Evolutionary conservation across 2,888 invertebrate species (phyloP).

Genomic region (Ypsolopha sequella): DNA sequence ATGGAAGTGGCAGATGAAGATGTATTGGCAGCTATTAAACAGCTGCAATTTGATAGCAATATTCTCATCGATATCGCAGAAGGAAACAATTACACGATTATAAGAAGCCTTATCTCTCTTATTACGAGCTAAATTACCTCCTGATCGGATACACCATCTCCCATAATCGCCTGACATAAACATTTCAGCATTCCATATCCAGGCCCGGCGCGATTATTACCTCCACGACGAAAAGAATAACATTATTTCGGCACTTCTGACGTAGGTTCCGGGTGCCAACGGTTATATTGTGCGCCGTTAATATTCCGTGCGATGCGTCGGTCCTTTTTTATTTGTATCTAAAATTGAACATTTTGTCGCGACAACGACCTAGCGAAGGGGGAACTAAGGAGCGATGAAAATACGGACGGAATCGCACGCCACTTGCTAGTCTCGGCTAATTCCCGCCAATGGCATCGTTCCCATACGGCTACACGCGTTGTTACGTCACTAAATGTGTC

Average conservation of each 20-base stretch:
- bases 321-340: slow-evolving; percentile 71
- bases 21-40: too few species aligned
- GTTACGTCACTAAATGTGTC: too few species aligned
- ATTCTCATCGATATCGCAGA: slow-evolving; percentile 43
- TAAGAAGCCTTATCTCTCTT: slow-evolving; percentile 59
- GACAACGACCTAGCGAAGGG: slow-evolving; percentile 41
- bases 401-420: slow-evolving; percentile 44
- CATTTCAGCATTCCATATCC: slow-evolving; percentile 68
- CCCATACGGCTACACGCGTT: too few species aligned
- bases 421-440: neutral
- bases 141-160: slow-evolving; percentile 55
- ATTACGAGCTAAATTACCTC: slow-evolving; percentile 52
- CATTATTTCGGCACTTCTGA: slow-evolving; percentile 68
- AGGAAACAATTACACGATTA: slow-evolving; percentile 60
- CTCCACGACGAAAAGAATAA: slow-evolving; percentile 66
- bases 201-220: slow-evolving; percentile 60
- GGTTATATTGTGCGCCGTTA: slow-evolving; percentile 69
- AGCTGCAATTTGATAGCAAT: neutral
- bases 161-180: slow-evolving; percentile 62
- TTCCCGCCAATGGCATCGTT: neutral
- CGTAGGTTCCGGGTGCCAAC: slow-evolving; percentile 64
- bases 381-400: slow-evolving; percentile 48
- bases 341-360: slow-evolving; percentile 70
- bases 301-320: slow-evolving; percentile 65
- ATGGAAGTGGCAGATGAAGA: too few species aligned